Evolutionary conservation across 2,113 vertebrate species (phyloP).

Genomic region (Prolemur simus): DNA sequence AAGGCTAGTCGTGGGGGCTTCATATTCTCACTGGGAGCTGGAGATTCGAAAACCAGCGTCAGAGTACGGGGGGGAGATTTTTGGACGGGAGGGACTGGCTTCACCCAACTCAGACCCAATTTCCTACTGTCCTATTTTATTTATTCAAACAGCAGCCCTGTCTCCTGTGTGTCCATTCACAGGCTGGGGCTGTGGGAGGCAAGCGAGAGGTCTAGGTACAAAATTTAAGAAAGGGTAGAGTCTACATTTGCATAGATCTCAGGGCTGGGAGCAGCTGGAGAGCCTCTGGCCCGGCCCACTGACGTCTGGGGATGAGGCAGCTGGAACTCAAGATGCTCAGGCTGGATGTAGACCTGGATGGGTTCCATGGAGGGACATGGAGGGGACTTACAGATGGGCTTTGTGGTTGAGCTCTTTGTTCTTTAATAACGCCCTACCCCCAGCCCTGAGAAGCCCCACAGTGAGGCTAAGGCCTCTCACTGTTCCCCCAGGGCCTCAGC

Average conservation of each 20-base stretch:
- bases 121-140: neutral
- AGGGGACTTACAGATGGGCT: neutral
- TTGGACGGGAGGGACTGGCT: neutral
- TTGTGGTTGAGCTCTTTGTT: neutral
- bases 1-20: neutral
- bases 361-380: neutral
- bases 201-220: fast-evolving
- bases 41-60: neutral
- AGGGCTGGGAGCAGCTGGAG: neutral
- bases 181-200: neutral
- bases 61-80: neutral
- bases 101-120: neutral
- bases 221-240: neutral
- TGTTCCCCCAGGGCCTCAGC: neutral
- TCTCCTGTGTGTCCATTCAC: neutral
- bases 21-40: neutral
- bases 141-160: neutral
- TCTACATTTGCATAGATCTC: neutral
- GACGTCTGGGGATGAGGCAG: neutral
- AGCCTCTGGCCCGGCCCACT: neutral
- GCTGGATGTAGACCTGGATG: neutral
- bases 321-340: neutral
- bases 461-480: neutral
- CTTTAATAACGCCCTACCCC: neutral
- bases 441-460: neutral